Percentiles rank a stretch among this genome's conserved stretches.
These are phyloP conservation scores for Tenebrio molitor DNA, from an alignment of 1,140 invertebrate genomes.

Conservation along the genomic window DNA sequence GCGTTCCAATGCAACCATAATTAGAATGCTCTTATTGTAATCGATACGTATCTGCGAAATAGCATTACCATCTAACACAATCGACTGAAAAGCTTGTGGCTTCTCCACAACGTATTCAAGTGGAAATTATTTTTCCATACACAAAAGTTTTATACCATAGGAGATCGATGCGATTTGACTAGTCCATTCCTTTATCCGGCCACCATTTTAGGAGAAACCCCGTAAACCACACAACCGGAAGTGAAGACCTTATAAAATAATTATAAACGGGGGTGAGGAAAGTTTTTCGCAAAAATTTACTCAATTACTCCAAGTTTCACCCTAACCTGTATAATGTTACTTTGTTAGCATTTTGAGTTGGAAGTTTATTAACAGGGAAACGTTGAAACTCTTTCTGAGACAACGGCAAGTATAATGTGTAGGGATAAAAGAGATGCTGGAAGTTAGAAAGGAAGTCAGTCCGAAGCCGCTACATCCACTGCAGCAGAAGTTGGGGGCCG, in stretches of 20 bases:
- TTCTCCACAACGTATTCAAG: neutral
- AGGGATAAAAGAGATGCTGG: slow-evolving; percentile 19
- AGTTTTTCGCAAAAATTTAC: slow-evolving; percentile 10
- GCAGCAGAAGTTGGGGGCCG: neutral
- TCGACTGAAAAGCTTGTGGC: slow-evolving; percentile 3
- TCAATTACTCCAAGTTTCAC: slow-evolving; percentile 13
- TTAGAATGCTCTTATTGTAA: slow-evolving; percentile 35
- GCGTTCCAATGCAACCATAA: slow-evolving; percentile 26
- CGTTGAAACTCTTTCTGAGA: slow-evolving; percentile 26
- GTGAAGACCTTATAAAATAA: slow-evolving; percentile 9
- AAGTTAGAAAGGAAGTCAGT: slow-evolving; percentile 36
- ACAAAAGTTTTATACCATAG: no score
- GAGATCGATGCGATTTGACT: no score
- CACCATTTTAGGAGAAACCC: neutral
- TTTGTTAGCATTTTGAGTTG: slow-evolving; percentile 37
- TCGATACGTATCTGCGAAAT: slow-evolving; percentile 2
- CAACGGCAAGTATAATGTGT: slow-evolving; percentile 16
- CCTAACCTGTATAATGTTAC: slow-evolving; percentile 18
- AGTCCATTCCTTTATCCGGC: no score
- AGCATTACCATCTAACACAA: neutral
- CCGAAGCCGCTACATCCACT: neutral
- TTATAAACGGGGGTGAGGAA: neutral
- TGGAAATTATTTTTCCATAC: no score
- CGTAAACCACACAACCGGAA: neutral
- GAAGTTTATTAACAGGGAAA: slow-evolving; percentile 32